Conservation (phyloP, 2,113 vertebrate species). For the Corythoichthys haematopterus region DNA sequence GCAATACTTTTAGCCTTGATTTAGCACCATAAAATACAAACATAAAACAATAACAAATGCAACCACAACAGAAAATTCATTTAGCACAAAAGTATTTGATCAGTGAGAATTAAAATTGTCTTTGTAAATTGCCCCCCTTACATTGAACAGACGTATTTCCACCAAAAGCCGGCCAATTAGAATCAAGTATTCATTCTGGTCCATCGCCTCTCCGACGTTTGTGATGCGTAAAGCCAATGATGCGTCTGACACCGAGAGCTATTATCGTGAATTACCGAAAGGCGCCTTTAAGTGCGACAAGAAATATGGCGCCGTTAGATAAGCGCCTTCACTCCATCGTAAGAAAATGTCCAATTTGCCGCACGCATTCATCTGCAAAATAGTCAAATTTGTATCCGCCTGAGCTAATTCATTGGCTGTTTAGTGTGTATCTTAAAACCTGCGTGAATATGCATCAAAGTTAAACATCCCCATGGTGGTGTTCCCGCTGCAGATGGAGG, state of each 20-base stretch:
- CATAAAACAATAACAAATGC: too few species aligned
- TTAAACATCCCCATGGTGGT: conserved; percentile 52
- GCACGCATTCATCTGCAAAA: not conserved
- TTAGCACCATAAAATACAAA: too few species aligned
- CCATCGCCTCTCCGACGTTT: not conserved
- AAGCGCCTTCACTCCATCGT: not conserved
- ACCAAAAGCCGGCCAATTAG: conserved; percentile 42
- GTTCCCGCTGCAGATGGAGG: conserved; percentile 54
- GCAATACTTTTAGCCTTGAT: too few species aligned
- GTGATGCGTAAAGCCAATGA: not conserved
- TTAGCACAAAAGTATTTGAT: not conserved
- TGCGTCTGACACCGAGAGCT: not conserved
- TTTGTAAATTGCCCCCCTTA: not conserved
- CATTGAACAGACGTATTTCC: not conserved
- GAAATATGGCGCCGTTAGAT: not conserved
- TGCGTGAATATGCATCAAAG: conserved; percentile 55
- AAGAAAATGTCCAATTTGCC: too few species aligned
- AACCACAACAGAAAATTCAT: not conserved
- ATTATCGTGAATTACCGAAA: not conserved
- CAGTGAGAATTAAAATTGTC: not conserved
- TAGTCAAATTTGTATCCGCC: conserved; percentile 34
- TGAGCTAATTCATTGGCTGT: conserved; percentile 34
- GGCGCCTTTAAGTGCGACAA: not conserved
- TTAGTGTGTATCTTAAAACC: conserved; percentile 54
- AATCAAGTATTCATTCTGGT: conserved; percentile 9